These are phyloP conservation scores for Halichoeres trimaculatus DNA, from an alignment of 2,113 vertebrate genomes.

Conservation along the genomic window DNA sequence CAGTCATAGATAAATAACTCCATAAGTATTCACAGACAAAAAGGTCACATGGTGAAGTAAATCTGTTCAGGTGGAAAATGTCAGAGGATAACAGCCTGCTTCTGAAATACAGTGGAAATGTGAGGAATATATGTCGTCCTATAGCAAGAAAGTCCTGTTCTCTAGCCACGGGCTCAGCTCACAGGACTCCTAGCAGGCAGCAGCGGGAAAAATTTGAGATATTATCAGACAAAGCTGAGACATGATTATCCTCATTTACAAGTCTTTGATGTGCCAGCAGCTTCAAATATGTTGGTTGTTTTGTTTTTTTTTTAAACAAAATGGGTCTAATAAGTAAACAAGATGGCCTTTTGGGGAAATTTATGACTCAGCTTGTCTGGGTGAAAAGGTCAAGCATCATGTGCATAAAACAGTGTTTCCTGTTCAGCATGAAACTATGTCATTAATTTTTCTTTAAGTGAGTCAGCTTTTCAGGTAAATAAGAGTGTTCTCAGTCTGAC, in stretches of 20 bases:
- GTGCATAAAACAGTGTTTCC: neutral
- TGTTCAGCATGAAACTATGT: too few relatives aligned
- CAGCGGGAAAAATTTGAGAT: constrained; percentile 11
- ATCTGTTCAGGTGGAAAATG: constrained; percentile 63
- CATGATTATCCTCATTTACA: constrained; percentile 38
- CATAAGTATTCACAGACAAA: constrained; percentile 61
- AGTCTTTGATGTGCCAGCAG: constrained; percentile 38
- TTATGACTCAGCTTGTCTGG: neutral
- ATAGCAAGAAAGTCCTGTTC: constrained; percentile 19
- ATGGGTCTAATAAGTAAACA: constrained; percentile 23
- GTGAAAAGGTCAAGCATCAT: neutral
- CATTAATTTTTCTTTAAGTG: too few relatives aligned
- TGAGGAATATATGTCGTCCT: constrained; percentile 1
- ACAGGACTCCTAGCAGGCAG: constrained; percentile 32
- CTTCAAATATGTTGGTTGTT: constrained; percentile 4
- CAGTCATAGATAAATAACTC: constrained; percentile 63
- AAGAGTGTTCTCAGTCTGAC: too few relatives aligned
- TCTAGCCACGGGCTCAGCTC: constrained; percentile 25
- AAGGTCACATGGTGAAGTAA: constrained; percentile 50
- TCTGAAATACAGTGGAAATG: constrained; percentile 22
- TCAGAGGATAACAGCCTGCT: constrained; percentile 52
- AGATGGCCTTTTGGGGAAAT: neutral
- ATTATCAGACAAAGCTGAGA: constrained; percentile 38
- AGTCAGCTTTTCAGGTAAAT: too few relatives aligned
- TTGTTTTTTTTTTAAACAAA: constrained; percentile 5